Evolutionary conservation across 64 coral and sea anemone species (phyloP).

Genomic region (Actinia tenebrosa): DNA sequence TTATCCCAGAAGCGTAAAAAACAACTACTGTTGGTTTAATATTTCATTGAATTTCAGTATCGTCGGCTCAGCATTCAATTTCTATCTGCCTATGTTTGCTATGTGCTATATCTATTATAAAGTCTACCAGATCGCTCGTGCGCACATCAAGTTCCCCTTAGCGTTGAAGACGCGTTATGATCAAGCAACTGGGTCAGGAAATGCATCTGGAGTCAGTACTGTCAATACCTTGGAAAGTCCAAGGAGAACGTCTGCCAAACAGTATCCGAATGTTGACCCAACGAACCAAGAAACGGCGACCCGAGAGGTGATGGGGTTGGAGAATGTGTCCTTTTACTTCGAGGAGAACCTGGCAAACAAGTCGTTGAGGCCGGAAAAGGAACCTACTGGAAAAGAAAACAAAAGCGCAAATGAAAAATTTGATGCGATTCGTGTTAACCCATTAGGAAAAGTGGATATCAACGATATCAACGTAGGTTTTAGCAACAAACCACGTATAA

Average conservation of each 20-base stretch:
- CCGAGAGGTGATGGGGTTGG: background rate
- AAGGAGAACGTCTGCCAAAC: background rate
- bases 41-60: slow-evolving; percentile 39
- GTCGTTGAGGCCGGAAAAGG: background rate
- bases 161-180: background rate
- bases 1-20: slow-evolving; percentile 21
- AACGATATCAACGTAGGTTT: background rate
- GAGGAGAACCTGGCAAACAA: background rate
- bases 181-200: background rate
- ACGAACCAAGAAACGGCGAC: background rate
- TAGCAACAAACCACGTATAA: background rate
- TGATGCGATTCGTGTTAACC: background rate
- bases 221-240: background rate
- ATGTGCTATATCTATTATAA: slow-evolving; percentile 52
- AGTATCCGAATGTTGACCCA: background rate
- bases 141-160: slow-evolving; percentile 10
- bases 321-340: slow-evolving; percentile 3
- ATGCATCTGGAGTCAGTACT: background rate
- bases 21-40: slow-evolving; percentile 57
- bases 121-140: slow-evolving; percentile 40
- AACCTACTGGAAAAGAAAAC: background rate
- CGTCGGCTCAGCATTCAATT: slow-evolving; percentile 43
- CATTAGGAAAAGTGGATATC: background rate
- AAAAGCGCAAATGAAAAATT: background rate
- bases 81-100: slow-evolving; percentile 43